Conservation (phyloP, 2,797 vertebrate species). For the Heteromormyrus szaboi region DNA sequence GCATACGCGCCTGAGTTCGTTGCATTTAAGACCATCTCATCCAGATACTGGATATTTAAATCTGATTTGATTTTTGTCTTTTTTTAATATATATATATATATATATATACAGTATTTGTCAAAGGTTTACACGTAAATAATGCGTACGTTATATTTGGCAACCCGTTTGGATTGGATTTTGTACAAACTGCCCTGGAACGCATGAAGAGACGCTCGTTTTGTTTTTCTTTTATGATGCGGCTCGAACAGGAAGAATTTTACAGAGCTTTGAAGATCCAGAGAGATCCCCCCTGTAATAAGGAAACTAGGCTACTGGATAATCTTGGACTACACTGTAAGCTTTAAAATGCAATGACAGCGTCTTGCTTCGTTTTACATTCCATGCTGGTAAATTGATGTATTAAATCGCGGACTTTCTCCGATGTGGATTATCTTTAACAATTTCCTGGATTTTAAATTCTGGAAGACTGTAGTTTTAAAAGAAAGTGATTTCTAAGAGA, state of each 20-base stretch:
- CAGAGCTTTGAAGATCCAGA: constrained; percentile 41
- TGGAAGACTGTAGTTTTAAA: constrained; percentile 37
- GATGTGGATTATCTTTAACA: constrained; percentile 42
- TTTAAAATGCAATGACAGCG: constrained; percentile 40
- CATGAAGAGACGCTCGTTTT: not conserved
- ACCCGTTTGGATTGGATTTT: constrained; percentile 13
- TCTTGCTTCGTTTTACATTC: constrained; percentile 39
- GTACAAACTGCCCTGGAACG: constrained; percentile 8
- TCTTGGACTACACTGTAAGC: constrained; percentile 49
- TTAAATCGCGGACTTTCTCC: constrained; percentile 26
- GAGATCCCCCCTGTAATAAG: constrained; percentile 41
- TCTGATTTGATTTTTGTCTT: constrained; percentile 30
- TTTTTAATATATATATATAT: not conserved
- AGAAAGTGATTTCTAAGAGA: constrained; percentile 33
- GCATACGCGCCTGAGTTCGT: constrained; percentile 52
- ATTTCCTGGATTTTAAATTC: constrained; percentile 21
- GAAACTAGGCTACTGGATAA: constrained; percentile 50
- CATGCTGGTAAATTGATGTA: constrained; percentile 34
- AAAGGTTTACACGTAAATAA: constrained; percentile 6
- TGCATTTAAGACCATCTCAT: constrained; percentile 48
- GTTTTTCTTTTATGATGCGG: constrained; percentile 6
- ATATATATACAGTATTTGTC: not conserved
- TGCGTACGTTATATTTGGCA: not conserved
- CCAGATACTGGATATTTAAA: constrained; percentile 48
- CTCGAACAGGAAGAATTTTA: constrained; percentile 46